Evolutionary conservation across 2,797 vertebrate genomes (phyloP), one percentile per base, ranked within the genome.

Genomic region (Enteromius fasciolatus): DNA sequence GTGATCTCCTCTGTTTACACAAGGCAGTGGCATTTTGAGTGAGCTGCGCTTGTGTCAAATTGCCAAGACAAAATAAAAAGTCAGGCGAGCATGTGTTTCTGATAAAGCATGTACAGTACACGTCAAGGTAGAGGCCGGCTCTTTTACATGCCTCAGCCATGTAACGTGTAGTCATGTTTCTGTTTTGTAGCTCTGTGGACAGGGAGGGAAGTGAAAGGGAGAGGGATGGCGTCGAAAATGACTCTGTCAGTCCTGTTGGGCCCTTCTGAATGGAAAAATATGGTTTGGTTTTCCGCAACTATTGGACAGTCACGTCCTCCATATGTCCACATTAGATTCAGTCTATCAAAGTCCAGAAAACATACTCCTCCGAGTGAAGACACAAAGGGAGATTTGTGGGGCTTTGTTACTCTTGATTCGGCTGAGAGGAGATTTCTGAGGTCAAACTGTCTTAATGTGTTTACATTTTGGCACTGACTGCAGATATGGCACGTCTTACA

Each of bases 91-190:
- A 88, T 76, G 83, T 88, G 87, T 81, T 88, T 87, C 52, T 81
- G 81, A 85, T 88, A 85, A 87, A 88, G 83, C 74, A 57, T 59
- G 80, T 80, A 74, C 83, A 61, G 77, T 68, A 70, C 77, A 82
- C 70, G 75, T 86, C 74, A 83, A 67, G 63, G 63, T 67, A 76
- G 57, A 69, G 25, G 67, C 41, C 70, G 78, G 15, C 59, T 77
- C 61, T 84, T 76, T 84, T 72, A 76, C 73, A 75, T 69, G 50
- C 76, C 75, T 82, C 57, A 61, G 79, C 79, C 33, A 78, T 84
- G 48, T 74, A 86, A 84, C 66, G 15, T 83, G 82, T 74, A 85
- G 85, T 80, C 77, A 80, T 76, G 76, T 69, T 77, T 67, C 82
- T 80, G 78, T 83, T 79, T 76, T 57, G 57, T 76, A 81, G 75